Evolutionary conservation across 1,140 invertebrate genomes (phyloP).

Genomic region (Acromyrmex charruanus): DNA sequence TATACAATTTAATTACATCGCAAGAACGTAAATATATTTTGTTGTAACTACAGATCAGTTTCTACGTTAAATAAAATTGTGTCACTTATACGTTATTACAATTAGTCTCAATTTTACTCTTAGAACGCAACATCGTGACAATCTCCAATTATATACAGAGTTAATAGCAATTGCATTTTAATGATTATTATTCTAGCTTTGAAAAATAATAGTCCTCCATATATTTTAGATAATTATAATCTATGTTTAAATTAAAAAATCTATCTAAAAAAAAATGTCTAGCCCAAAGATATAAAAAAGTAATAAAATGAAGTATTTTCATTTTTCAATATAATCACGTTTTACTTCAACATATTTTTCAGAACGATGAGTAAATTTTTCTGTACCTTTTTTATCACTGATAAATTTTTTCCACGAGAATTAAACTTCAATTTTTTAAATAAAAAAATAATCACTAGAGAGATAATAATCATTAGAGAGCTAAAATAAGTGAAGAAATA

Average conservation of each 20-base stretch:
- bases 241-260: neutral
- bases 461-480: neutral
- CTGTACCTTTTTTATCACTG: neutral
- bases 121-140: neutral
- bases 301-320: neutral
- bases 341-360: neutral
- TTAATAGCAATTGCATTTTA: neutral
- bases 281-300: neutral
- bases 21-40: neutral
- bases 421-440: neutral
- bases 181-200: neutral
- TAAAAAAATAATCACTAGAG: neutral
- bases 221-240: neutral
- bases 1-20: neutral
- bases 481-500: neutral
- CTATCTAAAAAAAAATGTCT: neutral
- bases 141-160: neutral
- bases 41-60: slow-evolving; percentile 2
- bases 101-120: neutral
- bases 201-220: neutral
- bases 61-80: neutral
- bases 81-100: neutral
- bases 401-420: neutral
- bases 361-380: neutral
- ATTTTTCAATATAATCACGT: neutral